Evolutionary conservation across 2,888 invertebrate genomes (phyloP), one percentile per base, ranked within the genome.

Genomic region (Lacanobia oleracea): DNA sequence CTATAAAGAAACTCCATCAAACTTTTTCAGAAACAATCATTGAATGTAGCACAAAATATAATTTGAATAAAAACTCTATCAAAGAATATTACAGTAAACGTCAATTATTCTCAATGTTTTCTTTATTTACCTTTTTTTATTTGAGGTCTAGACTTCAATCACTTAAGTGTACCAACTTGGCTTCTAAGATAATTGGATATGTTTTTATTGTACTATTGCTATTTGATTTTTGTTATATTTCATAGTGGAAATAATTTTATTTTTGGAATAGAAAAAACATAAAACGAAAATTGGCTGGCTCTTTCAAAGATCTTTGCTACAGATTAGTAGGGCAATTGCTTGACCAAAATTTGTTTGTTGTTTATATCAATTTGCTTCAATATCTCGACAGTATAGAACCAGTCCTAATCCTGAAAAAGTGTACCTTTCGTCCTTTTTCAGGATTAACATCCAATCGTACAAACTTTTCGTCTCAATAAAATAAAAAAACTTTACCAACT

Each of bases 121-220:
- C 50, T 60, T 64, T 61, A 7, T 54, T 37, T 45, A 54, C 27
- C n/a, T 9, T 63, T 54, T 45, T 63, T 73, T 59, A 18, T 56
- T 64, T 50, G 50, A 33, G 10, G n/a, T 21, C n/a, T 48, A 56
- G 14, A 69, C 53, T 65, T 79, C 61, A 77, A 79, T 69, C 69
- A 79, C 23, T 65, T 21, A 53, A 72, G 54, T 64, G 51, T 53
- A 57, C 27, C 45, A 21, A 69, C 23, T 51, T 21, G 56, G 33
- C 51, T 79, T 64, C 50, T 73, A 14, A 23, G 56, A 33, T 67
- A 79, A 79, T 74, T 79, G 60, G n/a, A 56, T 59, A 9, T 16
- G 2, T 27, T 16, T 66, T 70, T 53, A 14, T 51, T 69, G 0
- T 62, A 16, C 7, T 53, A 33, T 61, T 61, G 4, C 6, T 3